A percentile compares a stretch with the other conserved stretches of the same genome.
Conservation (phyloP, 2,113 vertebrate genomes). For the Pyxicephalus adspersus region DNA sequence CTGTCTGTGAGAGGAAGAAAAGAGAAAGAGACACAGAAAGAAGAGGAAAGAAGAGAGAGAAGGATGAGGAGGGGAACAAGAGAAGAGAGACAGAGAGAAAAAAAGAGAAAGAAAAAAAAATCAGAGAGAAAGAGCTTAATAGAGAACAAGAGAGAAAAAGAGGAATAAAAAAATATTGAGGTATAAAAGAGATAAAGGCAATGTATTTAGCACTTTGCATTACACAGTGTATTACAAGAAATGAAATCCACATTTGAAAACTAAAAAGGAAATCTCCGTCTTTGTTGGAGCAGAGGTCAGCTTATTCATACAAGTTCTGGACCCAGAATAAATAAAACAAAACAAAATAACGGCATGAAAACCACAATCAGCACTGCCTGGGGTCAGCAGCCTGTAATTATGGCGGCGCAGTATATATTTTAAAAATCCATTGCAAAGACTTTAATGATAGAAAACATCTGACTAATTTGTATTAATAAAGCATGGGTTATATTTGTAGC, state of each 20-base stretch:
- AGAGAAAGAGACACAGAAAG: too few relatives aligned
- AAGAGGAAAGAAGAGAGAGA: too few relatives aligned
- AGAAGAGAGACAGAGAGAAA: too few relatives aligned
- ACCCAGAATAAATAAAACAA: constrained; percentile 23
- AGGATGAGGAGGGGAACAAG: too few relatives aligned
- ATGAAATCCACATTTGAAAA: not conserved
- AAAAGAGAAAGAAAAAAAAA: too few relatives aligned
- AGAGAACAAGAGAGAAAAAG: too few relatives aligned
- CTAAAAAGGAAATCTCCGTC: not conserved
- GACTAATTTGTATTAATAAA: constrained; percentile 12
- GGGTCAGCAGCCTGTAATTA: constrained; percentile 34
- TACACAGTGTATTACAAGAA: too few relatives aligned
- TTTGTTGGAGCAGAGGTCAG: not conserved
- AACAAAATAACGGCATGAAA: not conserved
- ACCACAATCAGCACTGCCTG: not conserved
- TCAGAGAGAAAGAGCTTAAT: too few relatives aligned
- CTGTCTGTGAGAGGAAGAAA: too few relatives aligned
- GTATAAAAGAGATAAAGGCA: too few relatives aligned
- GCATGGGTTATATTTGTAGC: not conserved
- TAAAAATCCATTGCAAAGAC: constrained; percentile 6
- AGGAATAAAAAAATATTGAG: too few relatives aligned
- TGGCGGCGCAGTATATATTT: constrained; percentile 14
- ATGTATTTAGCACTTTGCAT: too few relatives aligned
- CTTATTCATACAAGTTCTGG: not conserved
- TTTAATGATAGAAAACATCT: constrained; percentile 29